These are phyloP conservation scores for Masticophis lateralis DNA, from an alignment of 2,797 vertebrate genomes.

Conservation along the genomic window DNA sequence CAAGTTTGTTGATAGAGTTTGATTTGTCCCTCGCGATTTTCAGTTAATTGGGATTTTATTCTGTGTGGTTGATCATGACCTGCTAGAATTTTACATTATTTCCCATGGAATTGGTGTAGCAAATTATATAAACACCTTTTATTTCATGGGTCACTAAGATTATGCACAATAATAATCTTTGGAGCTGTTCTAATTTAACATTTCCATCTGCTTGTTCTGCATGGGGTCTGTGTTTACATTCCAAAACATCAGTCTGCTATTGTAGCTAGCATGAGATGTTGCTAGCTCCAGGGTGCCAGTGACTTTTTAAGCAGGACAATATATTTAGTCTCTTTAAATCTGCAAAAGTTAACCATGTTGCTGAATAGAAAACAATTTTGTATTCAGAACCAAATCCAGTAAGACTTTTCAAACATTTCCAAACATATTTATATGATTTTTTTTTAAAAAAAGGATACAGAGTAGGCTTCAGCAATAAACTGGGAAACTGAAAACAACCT, in stretches of 20 bases:
- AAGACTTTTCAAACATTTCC: neutral
- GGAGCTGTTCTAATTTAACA: conserved; percentile 46
- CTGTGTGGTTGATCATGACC: neutral
- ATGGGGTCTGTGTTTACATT: neutral
- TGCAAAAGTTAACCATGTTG: neutral
- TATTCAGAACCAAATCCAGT: neutral
- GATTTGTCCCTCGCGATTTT: neutral
- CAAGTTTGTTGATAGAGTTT: neutral
- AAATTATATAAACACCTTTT: conserved; percentile 46
- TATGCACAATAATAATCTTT: conserved; percentile 44
- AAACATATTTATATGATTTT: conserved; percentile 15
- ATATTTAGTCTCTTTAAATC: neutral
- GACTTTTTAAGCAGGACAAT: neutral
- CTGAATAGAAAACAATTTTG: neutral
- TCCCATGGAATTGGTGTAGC: conserved; percentile 4
- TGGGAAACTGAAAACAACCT: neutral
- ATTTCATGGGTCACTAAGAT: conserved; percentile 62
- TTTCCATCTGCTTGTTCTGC: conserved; percentile 53
- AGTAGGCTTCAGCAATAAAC: neutral
- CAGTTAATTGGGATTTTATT: neutral
- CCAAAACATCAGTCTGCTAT: conserved; percentile 22
- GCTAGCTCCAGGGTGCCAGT: neutral
- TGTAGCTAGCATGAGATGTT: conserved; percentile 26
- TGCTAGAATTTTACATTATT: conserved; percentile 3
- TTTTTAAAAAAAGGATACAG: neutral